Percentiles rank a stretch among this genome's conserved stretches.
phyloP scores from a whole-genome alignment of 2,797 vertebrate species.

The Micrastur ruficollis region DNA sequence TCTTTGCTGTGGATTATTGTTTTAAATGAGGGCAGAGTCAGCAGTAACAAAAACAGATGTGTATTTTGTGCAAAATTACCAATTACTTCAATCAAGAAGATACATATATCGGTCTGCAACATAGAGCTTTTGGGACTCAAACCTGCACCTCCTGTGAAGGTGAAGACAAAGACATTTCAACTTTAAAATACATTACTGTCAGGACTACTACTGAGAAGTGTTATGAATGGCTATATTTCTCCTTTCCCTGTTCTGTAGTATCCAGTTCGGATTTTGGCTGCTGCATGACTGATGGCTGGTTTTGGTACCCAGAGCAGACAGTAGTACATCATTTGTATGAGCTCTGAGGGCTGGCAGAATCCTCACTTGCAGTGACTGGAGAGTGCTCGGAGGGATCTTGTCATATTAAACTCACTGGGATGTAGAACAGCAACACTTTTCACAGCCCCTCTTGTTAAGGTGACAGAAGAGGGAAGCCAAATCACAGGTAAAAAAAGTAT shows the following conservation, averaged over 20 bases:
- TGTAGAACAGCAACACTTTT: background rate
- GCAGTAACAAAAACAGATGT: background rate
- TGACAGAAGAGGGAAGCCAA: background rate
- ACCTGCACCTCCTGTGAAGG: background rate
- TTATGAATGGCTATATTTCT: background rate
- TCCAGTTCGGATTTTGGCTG: background rate
- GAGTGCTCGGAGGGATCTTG: background rate
- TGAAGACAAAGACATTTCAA: background rate
- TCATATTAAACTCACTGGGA: background rate
- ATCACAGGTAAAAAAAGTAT: background rate
- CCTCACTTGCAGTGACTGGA: background rate
- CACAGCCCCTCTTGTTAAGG: background rate
- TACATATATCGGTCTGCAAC: background rate
- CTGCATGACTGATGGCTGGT: background rate
- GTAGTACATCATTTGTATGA: background rate
- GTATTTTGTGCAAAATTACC: background rate
- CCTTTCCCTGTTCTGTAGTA: background rate
- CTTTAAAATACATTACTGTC: background rate
- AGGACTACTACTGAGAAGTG: background rate
- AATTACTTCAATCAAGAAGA: background rate
- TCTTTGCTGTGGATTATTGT: background rate
- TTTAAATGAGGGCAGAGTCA: background rate
- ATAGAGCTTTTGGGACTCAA: background rate
- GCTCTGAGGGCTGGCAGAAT: background rate
- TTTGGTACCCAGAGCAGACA: constrained; percentile 2